Evolutionary conservation across 2,113 vertebrate genomes (phyloP).

Genomic region (Budorcas taxicolor): DNA sequence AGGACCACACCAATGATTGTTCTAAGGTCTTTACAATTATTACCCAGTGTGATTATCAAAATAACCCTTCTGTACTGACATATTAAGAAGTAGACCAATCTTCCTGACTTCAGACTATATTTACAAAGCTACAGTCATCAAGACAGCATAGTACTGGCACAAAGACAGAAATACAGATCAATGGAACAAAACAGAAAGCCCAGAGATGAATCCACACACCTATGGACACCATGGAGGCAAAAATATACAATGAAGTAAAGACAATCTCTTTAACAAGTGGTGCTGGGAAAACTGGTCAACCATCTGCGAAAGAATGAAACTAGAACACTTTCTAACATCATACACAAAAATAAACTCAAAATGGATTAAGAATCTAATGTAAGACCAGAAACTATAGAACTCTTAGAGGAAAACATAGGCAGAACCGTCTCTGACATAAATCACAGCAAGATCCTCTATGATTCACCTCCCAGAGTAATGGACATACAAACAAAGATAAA

Average conservation of each 20-base stretch:
- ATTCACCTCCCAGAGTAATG: no score
- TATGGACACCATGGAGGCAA: not conserved
- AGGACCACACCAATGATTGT: not conserved
- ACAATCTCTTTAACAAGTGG: not conserved
- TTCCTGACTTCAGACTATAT: not conserved
- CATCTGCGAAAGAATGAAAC: not conserved
- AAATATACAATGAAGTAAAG: not conserved
- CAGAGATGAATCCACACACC: not conserved
- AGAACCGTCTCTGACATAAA: no score
- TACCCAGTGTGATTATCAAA: fast-evolving
- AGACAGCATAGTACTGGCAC: not conserved
- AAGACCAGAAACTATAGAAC: no score
- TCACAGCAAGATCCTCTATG: no score
- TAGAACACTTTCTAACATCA: no score
- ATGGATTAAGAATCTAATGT: no score
- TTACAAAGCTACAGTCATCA: not conserved
- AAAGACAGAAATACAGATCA: not conserved
- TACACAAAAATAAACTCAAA: no score
- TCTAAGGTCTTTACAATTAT: not conserved
- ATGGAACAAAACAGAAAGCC: not conserved
- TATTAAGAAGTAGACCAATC: not conserved
- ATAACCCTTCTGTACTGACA: fast-evolving
- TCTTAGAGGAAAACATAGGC: no score
- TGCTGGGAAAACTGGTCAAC: not conserved
- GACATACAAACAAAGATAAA: no score